Evolutionary conservation across 2,888 invertebrate species (phyloP).

Genomic region (Apantesis nais): DNA sequence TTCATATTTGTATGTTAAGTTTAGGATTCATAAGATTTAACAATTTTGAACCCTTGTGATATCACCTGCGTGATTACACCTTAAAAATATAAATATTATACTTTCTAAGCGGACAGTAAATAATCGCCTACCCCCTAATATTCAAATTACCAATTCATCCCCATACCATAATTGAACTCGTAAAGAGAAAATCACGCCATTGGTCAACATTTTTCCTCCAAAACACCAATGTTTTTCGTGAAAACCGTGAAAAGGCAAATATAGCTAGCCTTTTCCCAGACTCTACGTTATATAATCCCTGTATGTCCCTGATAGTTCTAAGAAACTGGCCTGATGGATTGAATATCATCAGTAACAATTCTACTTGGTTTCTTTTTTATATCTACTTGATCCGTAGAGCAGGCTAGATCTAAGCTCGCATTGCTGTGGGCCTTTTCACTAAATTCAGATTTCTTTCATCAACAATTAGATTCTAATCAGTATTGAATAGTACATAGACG

Average conservation of each 20-base stretch:
- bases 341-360: no score
- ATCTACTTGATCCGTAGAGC: no score
- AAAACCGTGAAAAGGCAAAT: conserved; percentile 66
- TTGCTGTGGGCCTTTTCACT: no score
- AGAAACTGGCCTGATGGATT: no score
- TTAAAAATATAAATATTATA: conserved; percentile 24
- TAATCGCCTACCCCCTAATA: conserved; percentile 46
- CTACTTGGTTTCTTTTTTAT: no score
- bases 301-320: no score
- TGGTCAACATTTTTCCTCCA: conserved; percentile 61
- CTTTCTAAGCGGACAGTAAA: conserved; percentile 31
- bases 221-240: conserved; percentile 68
- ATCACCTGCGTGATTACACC: conserved; percentile 18
- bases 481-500: no score
- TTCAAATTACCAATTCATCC: conserved; percentile 55
- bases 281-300: no score
- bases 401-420: no score
- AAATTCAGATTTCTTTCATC: no score
- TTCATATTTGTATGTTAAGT: neutral
- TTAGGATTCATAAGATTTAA: neutral
- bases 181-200: conserved; percentile 49
- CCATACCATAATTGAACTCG: conserved; percentile 36
- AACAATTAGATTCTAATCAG: no score
- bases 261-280: conserved; percentile 62
- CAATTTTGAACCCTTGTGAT: neutral